phyloP scores from a whole-genome alignment of 2,113 vertebrate species.

The Acanthochromis polyacanthus region DNA sequence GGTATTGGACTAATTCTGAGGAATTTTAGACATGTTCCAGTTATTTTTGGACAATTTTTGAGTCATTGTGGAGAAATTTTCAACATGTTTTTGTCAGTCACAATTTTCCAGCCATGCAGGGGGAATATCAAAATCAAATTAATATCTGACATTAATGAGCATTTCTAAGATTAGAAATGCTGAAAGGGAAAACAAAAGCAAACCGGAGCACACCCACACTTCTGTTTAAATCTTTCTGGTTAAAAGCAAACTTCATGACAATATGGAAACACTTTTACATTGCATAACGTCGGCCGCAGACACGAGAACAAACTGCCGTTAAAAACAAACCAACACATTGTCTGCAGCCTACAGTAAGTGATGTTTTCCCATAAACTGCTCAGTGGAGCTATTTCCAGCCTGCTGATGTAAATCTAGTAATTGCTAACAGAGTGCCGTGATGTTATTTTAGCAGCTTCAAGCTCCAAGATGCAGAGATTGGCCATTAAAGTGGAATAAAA shows the following conservation, averaged over 20 bases:
- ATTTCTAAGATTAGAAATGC: conserved; percentile 1
- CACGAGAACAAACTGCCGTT: conserved; percentile 16
- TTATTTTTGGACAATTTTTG: too few relatives aligned
- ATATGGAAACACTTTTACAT: conserved; percentile 34
- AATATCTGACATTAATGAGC: conserved; percentile 10
- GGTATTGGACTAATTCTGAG: too few relatives aligned
- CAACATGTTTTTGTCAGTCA: too few relatives aligned
- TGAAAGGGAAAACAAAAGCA: background rate
- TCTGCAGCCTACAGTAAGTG: conserved; percentile 31
- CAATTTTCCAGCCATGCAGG: too few relatives aligned
- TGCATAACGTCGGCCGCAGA: conserved; percentile 42
- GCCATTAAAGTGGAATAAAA: conserved; percentile 40
- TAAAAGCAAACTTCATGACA: conserved; percentile 3
- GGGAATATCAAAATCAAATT: conserved; percentile 1
- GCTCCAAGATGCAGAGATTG: conserved; percentile 22
- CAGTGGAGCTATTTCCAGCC: conserved; percentile 36
- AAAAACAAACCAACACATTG: conserved; percentile 36
- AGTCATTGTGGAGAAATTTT: too few relatives aligned
- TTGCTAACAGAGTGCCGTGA: conserved; percentile 50
- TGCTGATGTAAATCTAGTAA: conserved; percentile 56
- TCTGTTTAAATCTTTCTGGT: too few relatives aligned
- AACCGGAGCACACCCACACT: too few relatives aligned
- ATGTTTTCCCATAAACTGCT: conserved; percentile 43
- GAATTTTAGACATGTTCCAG: too few relatives aligned
- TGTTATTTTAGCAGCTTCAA: conserved; percentile 29